Base-by-base conservation (phyloP, 2,888 invertebrate genomes). In the Molanna angustata region DNA sequence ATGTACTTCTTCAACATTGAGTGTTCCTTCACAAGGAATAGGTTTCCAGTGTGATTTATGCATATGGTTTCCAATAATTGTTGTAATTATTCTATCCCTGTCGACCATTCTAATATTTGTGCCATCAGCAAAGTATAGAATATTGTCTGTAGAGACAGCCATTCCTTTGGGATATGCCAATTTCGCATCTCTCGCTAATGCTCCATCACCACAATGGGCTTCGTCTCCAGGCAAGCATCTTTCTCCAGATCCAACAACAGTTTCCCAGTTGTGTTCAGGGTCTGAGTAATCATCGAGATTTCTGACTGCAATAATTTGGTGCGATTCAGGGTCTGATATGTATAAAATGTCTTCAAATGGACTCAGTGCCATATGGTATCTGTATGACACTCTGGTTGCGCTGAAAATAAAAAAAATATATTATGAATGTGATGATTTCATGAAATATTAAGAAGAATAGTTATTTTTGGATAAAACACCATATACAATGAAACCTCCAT, bases 81-180 rank as follows among this genome's bases (percentile, higher is more conserved):
- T 96, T 4, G 90, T 90, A 32, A 97, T 92, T 46, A 92, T 90
- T 4, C 94, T 93, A 66, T 94, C 91, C 49, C 91, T 79, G 66
- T 94, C 93, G 0, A 97, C 93, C 87, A 90, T 92, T 42, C 96
- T 79, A 60, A 93, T 90, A 66, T 94, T 95, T 1, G 94, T 94
- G 2, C 96, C 96, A 67, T 97, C 97, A 41, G 95, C 96, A 65
- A 97, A 94, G 70, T 94, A 97, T 0, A 97, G 71, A 1, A 93
- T 86, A 60, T 94, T 95, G 64, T 95, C 93, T 11, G 86, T 87
- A 0, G 93, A 92, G 0, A 97, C 91, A 0, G 96, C 94, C 11
- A 97, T 92, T 63, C 95, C 95, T 78, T 98, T 98, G 0, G 97
- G 95, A 69, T 94, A 95, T 0, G 94, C 92, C 4, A 99, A 80